Evolutionary conservation across 1,140 invertebrate genomes (phyloP), one percentile per base, ranked within the genome.

Genomic region (Melipona quadrifasciata): DNA sequence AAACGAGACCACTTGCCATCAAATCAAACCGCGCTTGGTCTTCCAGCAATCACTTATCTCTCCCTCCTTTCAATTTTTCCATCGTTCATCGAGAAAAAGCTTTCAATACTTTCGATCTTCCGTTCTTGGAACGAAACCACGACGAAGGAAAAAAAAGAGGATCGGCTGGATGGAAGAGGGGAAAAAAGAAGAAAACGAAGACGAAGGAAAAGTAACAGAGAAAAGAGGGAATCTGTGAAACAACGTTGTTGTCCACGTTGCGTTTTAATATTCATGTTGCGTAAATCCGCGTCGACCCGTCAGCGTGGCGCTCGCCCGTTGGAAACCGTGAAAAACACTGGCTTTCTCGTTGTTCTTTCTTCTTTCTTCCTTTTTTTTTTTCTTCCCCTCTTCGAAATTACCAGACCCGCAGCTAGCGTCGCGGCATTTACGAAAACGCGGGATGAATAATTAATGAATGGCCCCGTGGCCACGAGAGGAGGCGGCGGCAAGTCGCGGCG

Each of bases 361-460:
- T 6, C 8, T 6, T 47, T 47, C 39, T 47, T 47, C 8, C 8
- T 6, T 10, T 47, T 8, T 47, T 8, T 8, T 47, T 47, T 47
- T 10, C 6, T 24, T 58, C 47, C 51, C 67, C 10, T 71, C 75
- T 82, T 86, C 80, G 81, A 86, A 70, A 89, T 88, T 86, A 85
- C 83, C 58, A 55, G 51, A 17, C 74, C 84, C 64, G 61, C 55
- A 61, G 68, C 61, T 73, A 85, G 73, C 61, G 47, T 1, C 53
- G 64, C 80, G 75, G 77, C 86, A 86, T 89, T 89, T 89, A 84
- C 88, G 84, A 80, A 31, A 86, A 75, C 77, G 77, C 64, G 77
- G 47, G 58, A 89, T 89, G 88, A 89, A 89, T 89, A 89, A 89
- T 89, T 89, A 86, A 89, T 89, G 79, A 67, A 27, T 51, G 31